These are phyloP conservation scores for Leptopilina syphax DNA, from an alignment of 2,888 invertebrate genomes.

Conservation along the genomic window DNA sequence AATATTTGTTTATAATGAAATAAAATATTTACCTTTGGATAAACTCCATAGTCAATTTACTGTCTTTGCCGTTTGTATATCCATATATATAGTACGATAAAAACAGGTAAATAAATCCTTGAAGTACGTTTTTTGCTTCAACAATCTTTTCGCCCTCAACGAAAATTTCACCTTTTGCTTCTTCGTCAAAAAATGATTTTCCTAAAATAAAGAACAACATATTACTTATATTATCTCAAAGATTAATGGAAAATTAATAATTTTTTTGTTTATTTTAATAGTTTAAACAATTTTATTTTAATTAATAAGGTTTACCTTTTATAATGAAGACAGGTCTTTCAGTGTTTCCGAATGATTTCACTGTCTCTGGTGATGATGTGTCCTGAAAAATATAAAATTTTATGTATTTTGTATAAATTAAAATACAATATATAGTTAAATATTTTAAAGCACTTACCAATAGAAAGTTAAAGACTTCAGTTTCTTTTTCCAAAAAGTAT, in stretches of 20 bases:
- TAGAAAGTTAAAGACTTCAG: neutral
- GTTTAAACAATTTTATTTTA: neutral
- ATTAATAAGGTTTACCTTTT: too few relatives aligned
- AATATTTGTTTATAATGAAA: too few relatives aligned
- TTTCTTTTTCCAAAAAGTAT: neutral
- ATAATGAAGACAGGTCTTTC: neutral
- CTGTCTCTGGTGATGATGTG: neutral
- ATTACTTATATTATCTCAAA: neutral
- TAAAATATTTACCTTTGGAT: too few relatives aligned
- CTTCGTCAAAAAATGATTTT: neutral
- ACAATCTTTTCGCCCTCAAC: neutral
- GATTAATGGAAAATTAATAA: neutral
- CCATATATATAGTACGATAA: too few relatives aligned
- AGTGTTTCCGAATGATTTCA: neutral
- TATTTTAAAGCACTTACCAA: neutral
- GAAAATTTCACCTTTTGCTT: neutral
- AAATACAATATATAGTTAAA: neutral
- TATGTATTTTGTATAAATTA: neutral
- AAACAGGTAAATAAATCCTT: too few relatives aligned
- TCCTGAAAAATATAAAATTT: neutral
- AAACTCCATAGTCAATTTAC: too few relatives aligned
- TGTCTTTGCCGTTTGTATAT: too few relatives aligned
- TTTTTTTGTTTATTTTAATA: neutral
- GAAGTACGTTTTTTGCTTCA: too few relatives aligned
- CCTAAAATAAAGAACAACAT: neutral